Base-by-base conservation (phyloP, 2,113 vertebrate species). In the Osmerus eperlanus region DNA sequence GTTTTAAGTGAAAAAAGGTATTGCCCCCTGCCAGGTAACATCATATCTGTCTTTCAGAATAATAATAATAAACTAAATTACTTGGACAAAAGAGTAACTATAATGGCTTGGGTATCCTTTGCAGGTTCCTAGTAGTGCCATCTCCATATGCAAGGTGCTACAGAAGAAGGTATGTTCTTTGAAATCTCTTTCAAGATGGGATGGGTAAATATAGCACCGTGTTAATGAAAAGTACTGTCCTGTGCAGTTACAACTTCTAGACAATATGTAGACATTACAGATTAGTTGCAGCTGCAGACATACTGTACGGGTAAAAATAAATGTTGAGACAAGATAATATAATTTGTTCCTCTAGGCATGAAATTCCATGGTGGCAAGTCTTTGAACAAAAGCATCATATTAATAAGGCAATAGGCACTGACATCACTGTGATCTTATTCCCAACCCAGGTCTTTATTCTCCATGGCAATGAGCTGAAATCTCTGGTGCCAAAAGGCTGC, bases 111-210 rank as follows among this genome's bases (percentile, higher is more conserved):
- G 61, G 15, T 29, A 15, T 60, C 1, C 21, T 65, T 3, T 3
- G 78, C 75, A 99, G 97, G 91, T 96, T 86, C 97, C 97, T 1
- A 92, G 93, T 1, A 91, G 92, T 80, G 94, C 78, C 64, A 95
- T 97, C 83, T 94, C 96, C 53, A 96, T 94, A 2, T 97, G 96
- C 78, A 98, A 93, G 81, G 94, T 98, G 76, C 88, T 99, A 3
- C 97, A 99, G 72, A 99, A 99, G 83, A 98, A 99, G 95, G 97
- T 99, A 81, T 89, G 80, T 6, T 0, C 23, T 12, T 8, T 28
- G 9, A 62, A 15, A 15, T 14, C 60, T 28, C 23, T 23, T n/a
- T 62, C 60, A 11, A 62, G n/a, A 28, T 15, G 28, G 60, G 60
- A 62, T 15, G 9, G 41, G 7, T 47, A 47, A 12, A 47, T 47